Base-by-base conservation (phyloP, 2,888 invertebrate genomes). In the Ypsolopha sequella region DNA sequence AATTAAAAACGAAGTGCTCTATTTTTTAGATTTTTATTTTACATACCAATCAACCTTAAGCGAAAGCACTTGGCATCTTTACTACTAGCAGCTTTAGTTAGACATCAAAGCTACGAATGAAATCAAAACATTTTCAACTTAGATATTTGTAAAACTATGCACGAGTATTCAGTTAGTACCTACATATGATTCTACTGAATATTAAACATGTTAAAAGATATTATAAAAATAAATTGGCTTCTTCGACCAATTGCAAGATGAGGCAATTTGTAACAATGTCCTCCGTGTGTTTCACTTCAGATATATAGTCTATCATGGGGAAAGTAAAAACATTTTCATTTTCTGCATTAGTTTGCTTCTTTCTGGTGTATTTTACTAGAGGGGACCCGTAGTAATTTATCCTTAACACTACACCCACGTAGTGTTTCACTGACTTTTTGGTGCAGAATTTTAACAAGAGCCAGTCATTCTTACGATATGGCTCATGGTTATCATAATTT, bases 141-240 rank as follows among this genome's bases (percentile, higher is more conserved):
- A n/a, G n/a, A n/a, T n/a, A n/a, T n/a, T n/a, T n/a, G n/a, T n/a
- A n/a, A n/a, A n/a, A n/a, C n/a, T n/a, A n/a, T n/a, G n/a, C n/a
- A n/a, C n/a, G n/a, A n/a, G n/a, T n/a, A n/a, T n/a, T n/a, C n/a
- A n/a, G n/a, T n/a, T n/a, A 10, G 39, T 39, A 39, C 39, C 39
- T 39, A 39, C 39, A 39, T 39, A 39, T 6, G 9, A 51, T 24
- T 9, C 43, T 52, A 52, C 39, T 52, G 52, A 43, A 52, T 47
- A 54, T 54, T 54, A 51, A 54, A 54, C 51, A 44, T 49, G 50
- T 54, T 52, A 54, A 54, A 54, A 39, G 48, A 48, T 48, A 54
- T 54, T 51, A 52, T 54, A 51, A 54, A 54, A 54, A 43, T 54
- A 34, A 54, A 41, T 41, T 52, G 54, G 38, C 54, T 51, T 54